phyloP scores from a whole-genome alignment of 2,888 invertebrate genomes.

The Dicranocentrus wangi region DNA sequence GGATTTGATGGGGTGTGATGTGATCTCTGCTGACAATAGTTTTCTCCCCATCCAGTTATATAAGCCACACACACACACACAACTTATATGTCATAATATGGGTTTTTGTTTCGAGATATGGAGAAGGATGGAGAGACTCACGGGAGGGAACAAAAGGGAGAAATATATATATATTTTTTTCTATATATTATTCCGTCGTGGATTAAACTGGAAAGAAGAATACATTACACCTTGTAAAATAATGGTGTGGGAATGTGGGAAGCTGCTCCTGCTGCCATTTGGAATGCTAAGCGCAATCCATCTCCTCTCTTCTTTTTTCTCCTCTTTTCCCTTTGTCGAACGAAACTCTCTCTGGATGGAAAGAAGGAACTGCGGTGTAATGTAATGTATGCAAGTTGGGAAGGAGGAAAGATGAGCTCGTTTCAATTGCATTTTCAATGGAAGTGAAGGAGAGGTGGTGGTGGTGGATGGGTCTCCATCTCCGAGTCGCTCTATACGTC shows the following conservation, averaged over 20 bases:
- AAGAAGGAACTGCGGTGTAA: constrained; percentile 26
- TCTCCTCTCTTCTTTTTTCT: constrained; percentile 27
- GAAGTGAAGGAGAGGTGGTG: constrained; percentile 15
- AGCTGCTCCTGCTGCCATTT: constrained; percentile 44
- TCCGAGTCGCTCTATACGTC: neutral
- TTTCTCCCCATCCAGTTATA: constrained; percentile 28
- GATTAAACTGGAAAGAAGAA: constrained; percentile 42
- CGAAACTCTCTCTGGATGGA: too few relatives aligned
- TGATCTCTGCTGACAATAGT: constrained; percentile 60
- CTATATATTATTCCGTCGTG: constrained; percentile 11
- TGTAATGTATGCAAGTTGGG: constrained; percentile 43
- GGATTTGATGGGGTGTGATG: constrained; percentile 62
- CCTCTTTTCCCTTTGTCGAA: constrained; percentile 10
- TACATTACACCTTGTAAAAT: constrained; percentile 52
- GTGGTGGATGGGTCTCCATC: neutral
- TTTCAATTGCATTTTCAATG: constrained; percentile 13
- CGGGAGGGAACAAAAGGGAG: constrained; percentile 29
- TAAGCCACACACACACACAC: too few relatives aligned
- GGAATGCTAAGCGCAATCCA: constrained; percentile 20
- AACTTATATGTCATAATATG: too few relatives aligned
- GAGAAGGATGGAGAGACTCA: neutral
- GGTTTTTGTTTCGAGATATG: too few relatives aligned
- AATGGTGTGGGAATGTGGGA: constrained; percentile 39
- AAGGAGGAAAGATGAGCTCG: constrained; percentile 11
- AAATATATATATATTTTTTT: constrained; percentile 16